These are phyloP conservation scores for Perodicticus potto DNA, from an alignment of 2,797 vertebrate genomes.

Conservation along the genomic window DNA sequence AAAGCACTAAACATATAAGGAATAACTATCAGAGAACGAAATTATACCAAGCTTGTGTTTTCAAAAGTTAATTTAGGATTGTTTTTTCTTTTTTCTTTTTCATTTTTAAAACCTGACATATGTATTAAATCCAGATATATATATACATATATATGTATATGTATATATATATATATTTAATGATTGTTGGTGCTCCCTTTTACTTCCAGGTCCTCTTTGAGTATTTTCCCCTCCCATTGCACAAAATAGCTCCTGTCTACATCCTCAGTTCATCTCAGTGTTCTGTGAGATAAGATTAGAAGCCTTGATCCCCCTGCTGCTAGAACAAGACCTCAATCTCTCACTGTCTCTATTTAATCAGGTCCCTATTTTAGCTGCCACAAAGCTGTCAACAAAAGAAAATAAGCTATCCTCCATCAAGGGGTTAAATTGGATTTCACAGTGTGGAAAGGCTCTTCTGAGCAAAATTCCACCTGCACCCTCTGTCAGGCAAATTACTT, in stretches of 20 bases:
- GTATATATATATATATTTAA: not conserved
- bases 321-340: constrained; percentile 99
- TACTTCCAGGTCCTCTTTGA: constrained; percentile 55
- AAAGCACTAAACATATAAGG: not conserved
- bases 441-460: constrained; percentile 90
- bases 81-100: not conserved
- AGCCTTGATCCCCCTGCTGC: constrained; percentile 96
- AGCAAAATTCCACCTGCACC: constrained; percentile 94
- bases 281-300: constrained; percentile 93
- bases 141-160: not conserved
- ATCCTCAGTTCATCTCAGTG: constrained; percentile 89
- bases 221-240: constrained; percentile 75
- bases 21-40: not conserved
- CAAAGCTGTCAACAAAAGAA: constrained; percentile 98
- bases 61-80: not conserved
- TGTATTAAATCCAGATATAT: too few relatives aligned
- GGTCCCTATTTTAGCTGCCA: constrained; percentile 96
- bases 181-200: not conserved
- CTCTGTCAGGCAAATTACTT: constrained; percentile 99
- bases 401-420: constrained; percentile 96
- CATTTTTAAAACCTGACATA: not conserved
- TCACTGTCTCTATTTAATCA: constrained; percentile 99
- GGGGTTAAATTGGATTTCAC: constrained; percentile 97
- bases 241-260: constrained; percentile 83
- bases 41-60: not conserved